Evolutionary conservation across 2,888 invertebrate species (phyloP).

Genomic region (Camponotus fellah): DNA sequence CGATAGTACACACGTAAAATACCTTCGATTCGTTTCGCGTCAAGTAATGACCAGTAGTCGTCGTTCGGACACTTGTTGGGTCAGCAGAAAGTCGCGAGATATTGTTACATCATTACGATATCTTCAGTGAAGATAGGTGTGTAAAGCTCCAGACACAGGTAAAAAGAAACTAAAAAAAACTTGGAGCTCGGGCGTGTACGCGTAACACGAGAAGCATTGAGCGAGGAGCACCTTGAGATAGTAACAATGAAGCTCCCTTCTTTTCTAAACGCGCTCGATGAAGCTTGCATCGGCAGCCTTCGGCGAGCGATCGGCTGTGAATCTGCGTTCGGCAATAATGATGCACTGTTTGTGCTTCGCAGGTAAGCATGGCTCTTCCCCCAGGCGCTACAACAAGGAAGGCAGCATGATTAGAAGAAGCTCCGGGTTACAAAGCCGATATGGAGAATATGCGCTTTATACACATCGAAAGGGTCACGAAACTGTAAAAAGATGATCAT

Average conservation of each 20-base stretch:
- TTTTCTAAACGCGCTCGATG: slow-evolving; percentile 77
- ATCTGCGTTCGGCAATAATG: slow-evolving; percentile 79
- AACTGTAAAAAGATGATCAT: slow-evolving; percentile 32
- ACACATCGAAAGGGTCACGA: slow-evolving; percentile 33
- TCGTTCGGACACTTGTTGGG: slow-evolving; percentile 56
- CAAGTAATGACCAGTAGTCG: slow-evolving; percentile 65
- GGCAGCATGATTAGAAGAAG: slow-evolving; percentile 8
- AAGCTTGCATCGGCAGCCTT: slow-evolving; percentile 77
- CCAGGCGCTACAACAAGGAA: slow-evolving; percentile 8
- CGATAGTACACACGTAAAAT: slow-evolving; percentile 29
- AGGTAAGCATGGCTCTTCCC: slow-evolving; percentile 26
- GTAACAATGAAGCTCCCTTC: slow-evolving; percentile 76
- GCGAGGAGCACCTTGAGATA: neutral
- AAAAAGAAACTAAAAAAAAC: slow-evolving; percentile 55
- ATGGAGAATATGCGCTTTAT: slow-evolving; percentile 45
- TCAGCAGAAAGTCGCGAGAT: slow-evolving; percentile 63
- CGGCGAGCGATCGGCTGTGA: slow-evolving; percentile 79
- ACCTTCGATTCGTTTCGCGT: slow-evolving; percentile 60
- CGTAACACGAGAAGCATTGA: slow-evolving; percentile 34
- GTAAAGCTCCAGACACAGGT: neutral
- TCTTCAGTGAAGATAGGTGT: slow-evolving; percentile 5
- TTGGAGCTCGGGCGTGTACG: slow-evolving; percentile 3
- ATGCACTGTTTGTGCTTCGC: slow-evolving; percentile 75
- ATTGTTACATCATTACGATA: slow-evolving; percentile 64
- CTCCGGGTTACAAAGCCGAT: slow-evolving; percentile 48